These are phyloP conservation scores for Apodemus speciosus DNA, from an alignment of 2,113 vertebrate genomes.

Conservation along the genomic window DNA sequence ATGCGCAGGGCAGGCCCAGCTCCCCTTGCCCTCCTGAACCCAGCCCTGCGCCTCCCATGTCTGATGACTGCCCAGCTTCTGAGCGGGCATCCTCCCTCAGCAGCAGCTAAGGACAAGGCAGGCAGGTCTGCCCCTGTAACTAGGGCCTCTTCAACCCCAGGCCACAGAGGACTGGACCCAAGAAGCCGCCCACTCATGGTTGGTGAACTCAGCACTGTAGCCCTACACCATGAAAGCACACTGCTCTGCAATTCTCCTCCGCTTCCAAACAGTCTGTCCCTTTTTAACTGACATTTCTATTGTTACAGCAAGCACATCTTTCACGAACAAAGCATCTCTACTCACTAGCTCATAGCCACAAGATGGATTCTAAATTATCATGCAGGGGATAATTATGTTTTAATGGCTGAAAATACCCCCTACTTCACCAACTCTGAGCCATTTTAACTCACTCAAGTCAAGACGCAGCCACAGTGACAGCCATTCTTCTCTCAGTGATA, in stretches of 20 bases:
- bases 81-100: neutral
- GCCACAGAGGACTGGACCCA: neutral
- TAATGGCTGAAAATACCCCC: neutral
- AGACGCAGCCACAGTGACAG: neutral
- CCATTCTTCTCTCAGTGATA: conserved; percentile 15
- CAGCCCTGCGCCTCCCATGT: neutral
- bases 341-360: neutral
- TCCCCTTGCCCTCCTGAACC: neutral
- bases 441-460: conserved; percentile 33
- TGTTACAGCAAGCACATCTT: neutral
- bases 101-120: neutral
- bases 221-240: neutral
- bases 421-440: conserved; percentile 26
- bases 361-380: neutral
- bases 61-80: neutral
- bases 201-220: neutral
- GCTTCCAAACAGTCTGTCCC: neutral
- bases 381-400: neutral
- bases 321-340: neutral
- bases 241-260: neutral
- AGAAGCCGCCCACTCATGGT: neutral
- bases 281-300: neutral
- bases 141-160: neutral
- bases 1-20: neutral
- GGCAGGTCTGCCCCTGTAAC: neutral